Conservation (phyloP, 2,888 invertebrate genomes). For the Thumatha senex region DNA sequence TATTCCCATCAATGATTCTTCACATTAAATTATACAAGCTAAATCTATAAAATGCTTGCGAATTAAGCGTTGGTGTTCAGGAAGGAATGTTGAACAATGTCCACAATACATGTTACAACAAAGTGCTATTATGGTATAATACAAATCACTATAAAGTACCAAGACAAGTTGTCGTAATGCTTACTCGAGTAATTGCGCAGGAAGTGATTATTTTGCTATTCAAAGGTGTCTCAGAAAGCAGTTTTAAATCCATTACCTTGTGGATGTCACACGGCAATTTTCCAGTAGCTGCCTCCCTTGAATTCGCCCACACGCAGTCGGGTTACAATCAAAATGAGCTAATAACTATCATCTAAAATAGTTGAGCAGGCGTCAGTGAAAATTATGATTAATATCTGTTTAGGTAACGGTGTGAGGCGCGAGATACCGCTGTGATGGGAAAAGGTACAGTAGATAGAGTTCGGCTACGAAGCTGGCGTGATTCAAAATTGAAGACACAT, state of each 20-base stretch:
- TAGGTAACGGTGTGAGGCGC: constrained; percentile 69
- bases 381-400: constrained; percentile 83
- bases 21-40: constrained; percentile 26
- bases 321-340: constrained; percentile 69
- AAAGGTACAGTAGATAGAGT: constrained; percentile 28
- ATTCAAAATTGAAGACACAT: constrained; percentile 28
- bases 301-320: constrained; percentile 72
- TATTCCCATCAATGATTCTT: constrained; percentile 33
- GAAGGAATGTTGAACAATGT: constrained; percentile 16
- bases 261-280: constrained; percentile 79
- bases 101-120: constrained; percentile 12
- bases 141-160: constrained; percentile 46
- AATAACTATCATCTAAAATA: constrained; percentile 80
- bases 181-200: constrained; percentile 55
- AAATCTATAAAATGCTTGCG: constrained; percentile 22
- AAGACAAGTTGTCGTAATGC: constrained; percentile 52
- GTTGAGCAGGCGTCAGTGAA: constrained; percentile 76
- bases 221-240: constrained; percentile 66
- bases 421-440: constrained; percentile 50
- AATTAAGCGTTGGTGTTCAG: constrained; percentile 8
- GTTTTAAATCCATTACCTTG: constrained; percentile 79
- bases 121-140: constrained; percentile 27
- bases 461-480: constrained; percentile 31
- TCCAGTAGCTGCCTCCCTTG: constrained; percentile 68
- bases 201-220: constrained; percentile 77